These are phyloP conservation scores for Lordiphosa andalusiaca DNA, from an alignment of 2,888 invertebrate species.

Conservation along the genomic window DNA sequence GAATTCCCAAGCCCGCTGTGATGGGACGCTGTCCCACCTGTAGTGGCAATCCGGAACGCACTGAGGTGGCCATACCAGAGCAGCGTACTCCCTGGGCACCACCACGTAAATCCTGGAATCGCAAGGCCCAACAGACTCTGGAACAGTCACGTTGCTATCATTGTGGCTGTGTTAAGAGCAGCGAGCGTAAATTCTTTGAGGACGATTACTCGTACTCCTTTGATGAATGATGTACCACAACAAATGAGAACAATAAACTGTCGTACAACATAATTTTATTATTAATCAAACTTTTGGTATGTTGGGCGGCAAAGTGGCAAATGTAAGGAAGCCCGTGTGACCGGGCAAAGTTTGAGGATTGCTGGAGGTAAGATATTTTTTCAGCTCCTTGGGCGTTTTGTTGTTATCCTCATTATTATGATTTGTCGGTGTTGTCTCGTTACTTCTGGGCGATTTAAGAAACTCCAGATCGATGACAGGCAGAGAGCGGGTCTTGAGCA, in stretches of 20 bases:
- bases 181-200: slow-evolving; percentile 47
- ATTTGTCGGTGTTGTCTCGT: slow-evolving; percentile 32
- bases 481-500: slow-evolving; percentile 85
- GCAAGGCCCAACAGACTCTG: slow-evolving; percentile 41
- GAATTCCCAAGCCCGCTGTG: slow-evolving; percentile 51
- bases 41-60: slow-evolving; percentile 72
- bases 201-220: slow-evolving; percentile 41
- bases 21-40: slow-evolving; percentile 75
- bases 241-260: slow-evolving; percentile 25
- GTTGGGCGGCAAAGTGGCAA: slow-evolving; percentile 90
- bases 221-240: slow-evolving; percentile 41
- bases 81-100: slow-evolving; percentile 79
- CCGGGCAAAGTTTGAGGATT: slow-evolving; percentile 90
- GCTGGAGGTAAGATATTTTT: slow-evolving; percentile 85
- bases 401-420: slow-evolving; percentile 32
- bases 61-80: slow-evolving; percentile 77
- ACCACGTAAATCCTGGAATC: slow-evolving; percentile 73
- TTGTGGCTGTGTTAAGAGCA: slow-evolving; percentile 51
- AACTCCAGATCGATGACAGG: slow-evolving; percentile 87
- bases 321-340: slow-evolving; percentile 97
- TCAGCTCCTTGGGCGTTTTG: slow-evolving; percentile 80
- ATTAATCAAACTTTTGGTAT: slow-evolving; percentile 39
- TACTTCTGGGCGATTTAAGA: slow-evolving; percentile 81
- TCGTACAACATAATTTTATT: slow-evolving; percentile 46
- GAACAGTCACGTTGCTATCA: slow-evolving; percentile 56